Base-by-base conservation (phyloP, 2,797 vertebrate genomes). In the Enteromius trimaculatus region DNA sequence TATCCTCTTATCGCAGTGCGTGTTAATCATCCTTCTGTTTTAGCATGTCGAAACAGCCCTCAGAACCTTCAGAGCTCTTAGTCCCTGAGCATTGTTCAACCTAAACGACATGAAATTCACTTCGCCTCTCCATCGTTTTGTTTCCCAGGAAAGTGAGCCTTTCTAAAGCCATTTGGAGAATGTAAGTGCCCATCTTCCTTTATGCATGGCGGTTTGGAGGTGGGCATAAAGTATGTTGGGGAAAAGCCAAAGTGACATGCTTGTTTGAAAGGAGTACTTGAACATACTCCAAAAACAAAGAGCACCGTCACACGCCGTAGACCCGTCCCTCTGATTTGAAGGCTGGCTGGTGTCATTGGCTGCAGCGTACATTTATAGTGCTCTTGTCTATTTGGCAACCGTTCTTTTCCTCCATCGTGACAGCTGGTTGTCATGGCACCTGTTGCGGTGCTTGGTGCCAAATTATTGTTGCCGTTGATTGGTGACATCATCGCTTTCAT, bases 381-480 rank as follows among this genome's bases (percentile, higher is more conserved):
- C 82, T 86, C 75, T 84, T 87, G 86, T 87, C 74, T 66, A 77
- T 83, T 86, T 86, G 70, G 74, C 75, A 82, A 86, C 77, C 68
- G 39, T 84, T 83, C 76, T 81, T 77, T 86, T 76, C 83, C 81
- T 83, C 82, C 81, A 81, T 71, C 62, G 66, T 88, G 85, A 89
- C 88, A 89, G 87, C 88, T 87, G 88, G 89, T 89, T 84, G 82
- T 83, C 82, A 89, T 90, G 88, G 85, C 86, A 88, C 89, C 88
- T 90, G 87, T 87, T 85, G 74, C 66, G 77, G 72, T 72, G 51
- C 88, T 86, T 79, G 16, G 70, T 82, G 85, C 84, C 87, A 84
- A 79, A 84, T 84, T 82, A 86, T 84, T 86, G 84, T 88, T 87
- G 29, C 44, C 51, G 16, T 70, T 87, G 82, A 83, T 84, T 85